Evolutionary conservation across 1,140 invertebrate species (phyloP), one percentile per base, ranked within the genome.

Genomic region (Venustaconcha ellipsiformis): DNA sequence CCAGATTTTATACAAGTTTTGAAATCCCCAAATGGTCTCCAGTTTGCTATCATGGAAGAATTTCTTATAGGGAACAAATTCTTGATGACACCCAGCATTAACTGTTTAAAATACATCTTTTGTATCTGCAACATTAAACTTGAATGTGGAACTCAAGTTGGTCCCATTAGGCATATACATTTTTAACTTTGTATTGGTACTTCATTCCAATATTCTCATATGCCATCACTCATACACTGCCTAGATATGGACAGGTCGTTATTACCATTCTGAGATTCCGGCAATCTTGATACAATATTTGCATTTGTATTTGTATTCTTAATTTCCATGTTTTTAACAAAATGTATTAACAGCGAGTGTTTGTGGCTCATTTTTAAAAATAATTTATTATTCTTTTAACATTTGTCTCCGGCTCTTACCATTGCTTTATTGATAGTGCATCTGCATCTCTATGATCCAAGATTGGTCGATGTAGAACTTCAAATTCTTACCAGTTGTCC

Each of bases 391-490:
- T n/a, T 30, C 14, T 63, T n/a, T 13, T 26, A 17, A 26, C 67
- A 69, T 18, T n/a, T 18, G 8, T 55, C n/a, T 56, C 55, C 48
- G 0, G 37, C 15, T 6, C 8, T 55, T 11, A 3, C 18, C 20
- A 48, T 48, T 6, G 37, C 8, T 55, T 55, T 56, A 78, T 56
- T 30, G 78, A 82, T 23, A 85, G n/a, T 15, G 74, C 74, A 69
- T 86, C 84, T 1, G 77, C 84, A 70, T 83, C 78, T 20, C 20
- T 26, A 67, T 85, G 79, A 23, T 63, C 74, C 23, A 67, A 67
- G 1, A 83, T 81, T 20, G 79, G 30, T 30, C 80, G 26, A 66
- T 86, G 72, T 20, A 59, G 48, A 18, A 86, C 73, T 12, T 78
- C 56, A 68, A 87, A 78, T 2, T 83, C 66, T 70, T 79, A 84